Conservation (phyloP, 2,888 invertebrate genomes). For the Lydus trimaculatus region DNA sequence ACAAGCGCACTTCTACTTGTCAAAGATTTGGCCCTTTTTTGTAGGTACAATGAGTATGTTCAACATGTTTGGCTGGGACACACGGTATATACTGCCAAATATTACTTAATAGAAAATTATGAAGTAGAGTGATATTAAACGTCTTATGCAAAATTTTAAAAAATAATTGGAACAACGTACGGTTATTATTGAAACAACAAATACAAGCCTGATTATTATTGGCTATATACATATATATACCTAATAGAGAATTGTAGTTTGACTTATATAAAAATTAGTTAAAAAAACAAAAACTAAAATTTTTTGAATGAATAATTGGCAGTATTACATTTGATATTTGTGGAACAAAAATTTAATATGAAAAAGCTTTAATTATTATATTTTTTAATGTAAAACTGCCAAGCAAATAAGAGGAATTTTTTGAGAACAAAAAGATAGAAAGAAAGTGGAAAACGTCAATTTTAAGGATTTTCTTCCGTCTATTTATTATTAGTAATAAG, state of each 20-base stretch:
- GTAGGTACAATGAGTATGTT: no score
- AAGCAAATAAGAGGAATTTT: no score
- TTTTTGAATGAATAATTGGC: background rate
- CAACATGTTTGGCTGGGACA: no score
- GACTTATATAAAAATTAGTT: background rate
- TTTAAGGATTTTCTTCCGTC: slow-evolving; percentile 57
- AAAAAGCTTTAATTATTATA: slow-evolving; percentile 27
- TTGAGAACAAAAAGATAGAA: no score
- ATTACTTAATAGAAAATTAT: slow-evolving; percentile 44
- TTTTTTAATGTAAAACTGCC: slow-evolving; percentile 43
- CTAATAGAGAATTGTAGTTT: slow-evolving; percentile 18
- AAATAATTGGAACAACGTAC: slow-evolving; percentile 44
- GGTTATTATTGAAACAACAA: slow-evolving; percentile 21
- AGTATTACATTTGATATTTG: background rate
- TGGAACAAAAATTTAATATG: slow-evolving; percentile 18
- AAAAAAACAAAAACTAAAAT: background rate
- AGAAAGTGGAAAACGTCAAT: slow-evolving; percentile 46
- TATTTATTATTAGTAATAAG: slow-evolving; percentile 46
- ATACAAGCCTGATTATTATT: slow-evolving; percentile 17
- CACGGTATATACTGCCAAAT: slow-evolving; percentile 61
- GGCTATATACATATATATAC: background rate
- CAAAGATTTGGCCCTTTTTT: no score
- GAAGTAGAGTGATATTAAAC: slow-evolving; percentile 61
- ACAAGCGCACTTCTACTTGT: no score
- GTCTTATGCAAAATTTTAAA: slow-evolving; percentile 63